Base-by-base conservation (phyloP, 2,113 vertebrate genomes). In the Cepphus grylle region DNA sequence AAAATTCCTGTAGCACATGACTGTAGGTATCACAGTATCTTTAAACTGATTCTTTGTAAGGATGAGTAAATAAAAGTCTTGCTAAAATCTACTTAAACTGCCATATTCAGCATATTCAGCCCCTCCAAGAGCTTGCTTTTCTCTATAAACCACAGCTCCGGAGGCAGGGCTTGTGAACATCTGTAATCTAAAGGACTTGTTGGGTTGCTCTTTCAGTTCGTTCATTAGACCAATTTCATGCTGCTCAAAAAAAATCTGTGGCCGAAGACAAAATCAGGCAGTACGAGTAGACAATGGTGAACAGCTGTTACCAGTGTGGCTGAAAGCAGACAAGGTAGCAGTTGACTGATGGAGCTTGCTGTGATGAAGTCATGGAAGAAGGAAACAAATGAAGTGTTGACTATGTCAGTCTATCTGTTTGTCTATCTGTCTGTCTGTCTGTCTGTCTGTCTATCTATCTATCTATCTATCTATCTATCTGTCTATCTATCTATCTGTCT, bases 291-390 rank as follows among this genome's bases (percentile, higher is more conserved):
- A 38, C 12, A 76, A 15, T 6, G 5, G 19, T 34, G 20, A 56
- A 49, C 2, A 5, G 16, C 40, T 50, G 18, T 77, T n/a, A 30
- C 6, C 18, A n/a, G 15, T 5, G 3, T 19, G 27, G 61, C 13
- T 78, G 53, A 58, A 92, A 87, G 40, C 6, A 58, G 27, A 11
- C 6, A 80, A 17, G 13, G 56, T 25, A 73, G 13, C 10, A 40
- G 12, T 2, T 0, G 1, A 11, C 4, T 66, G 11, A 4, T 19
- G 22, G 65, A 85, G 8, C 11, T 10, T 49, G 3, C 23, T 80
- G 67, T 8, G 14, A 40, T 67, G 23, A 62, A n/a, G 19, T 65
- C 6, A 25, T 36, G 29, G 26, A 59, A 53, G 19, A 86, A 9
- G 11, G 59, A 77, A 66, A 72, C 8, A 76, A 74, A 76, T 56